Evolutionary conservation across 1,140 invertebrate species (phyloP).

Genomic region (Orius insidiosus): DNA sequence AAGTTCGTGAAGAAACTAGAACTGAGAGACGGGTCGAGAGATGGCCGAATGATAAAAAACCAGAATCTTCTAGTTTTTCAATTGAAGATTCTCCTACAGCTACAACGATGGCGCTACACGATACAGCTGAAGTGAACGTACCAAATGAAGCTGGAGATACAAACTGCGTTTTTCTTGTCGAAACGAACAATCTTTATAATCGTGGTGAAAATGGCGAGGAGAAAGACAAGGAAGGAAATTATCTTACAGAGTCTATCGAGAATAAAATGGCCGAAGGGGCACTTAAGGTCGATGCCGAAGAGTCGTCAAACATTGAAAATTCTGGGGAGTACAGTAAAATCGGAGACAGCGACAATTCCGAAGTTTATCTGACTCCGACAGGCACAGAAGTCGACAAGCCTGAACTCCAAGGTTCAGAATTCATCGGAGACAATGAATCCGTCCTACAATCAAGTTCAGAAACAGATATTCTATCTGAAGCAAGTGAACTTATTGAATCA

Average conservation of each 20-base stretch:
- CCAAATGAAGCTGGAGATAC: constrained; percentile 4
- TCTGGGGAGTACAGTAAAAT: constrained; percentile 19
- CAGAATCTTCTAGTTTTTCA: neutral
- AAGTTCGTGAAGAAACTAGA: constrained; percentile 15
- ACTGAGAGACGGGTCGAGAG: constrained; percentile 12
- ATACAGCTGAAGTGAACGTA: constrained; percentile 12
- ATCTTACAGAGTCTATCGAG: too few relatives aligned
- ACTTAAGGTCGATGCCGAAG: constrained; percentile 15
- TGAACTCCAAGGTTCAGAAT: constrained; percentile 18
- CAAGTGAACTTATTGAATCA: constrained; percentile 1
- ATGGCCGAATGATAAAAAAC: constrained; percentile 2
- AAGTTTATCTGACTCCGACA: constrained; percentile 39
- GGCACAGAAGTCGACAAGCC: constrained; percentile 28
- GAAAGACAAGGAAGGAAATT: too few relatives aligned
- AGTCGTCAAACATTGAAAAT: constrained; percentile 10
- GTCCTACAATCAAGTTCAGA: constrained; percentile 12
- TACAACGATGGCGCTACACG: constrained; percentile 12
- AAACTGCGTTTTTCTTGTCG: neutral
- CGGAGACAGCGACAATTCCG: constrained; percentile 35
- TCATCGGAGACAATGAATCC: constrained; percentile 17
- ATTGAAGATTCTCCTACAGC: constrained; percentile 12
- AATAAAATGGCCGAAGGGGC: neutral
- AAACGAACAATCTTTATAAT: too few relatives aligned
- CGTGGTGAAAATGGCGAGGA: too few relatives aligned
- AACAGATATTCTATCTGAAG: constrained; percentile 4